Conservation (phyloP, 2,888 invertebrate genomes). For the Cynaeus angustus region DNA sequence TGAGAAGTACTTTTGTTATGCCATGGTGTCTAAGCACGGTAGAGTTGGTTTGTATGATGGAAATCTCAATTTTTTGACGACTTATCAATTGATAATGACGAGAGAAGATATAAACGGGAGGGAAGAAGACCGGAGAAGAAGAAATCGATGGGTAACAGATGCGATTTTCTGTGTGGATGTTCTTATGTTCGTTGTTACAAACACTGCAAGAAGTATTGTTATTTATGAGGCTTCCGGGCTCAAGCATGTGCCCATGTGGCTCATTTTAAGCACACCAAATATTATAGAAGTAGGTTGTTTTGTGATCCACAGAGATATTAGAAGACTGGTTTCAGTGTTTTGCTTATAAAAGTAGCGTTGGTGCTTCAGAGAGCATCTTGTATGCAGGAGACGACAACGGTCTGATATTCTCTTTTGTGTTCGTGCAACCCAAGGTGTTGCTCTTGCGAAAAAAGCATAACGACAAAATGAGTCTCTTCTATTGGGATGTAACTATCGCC, state of each 20-base stretch:
- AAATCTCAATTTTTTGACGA: conserved; percentile 72
- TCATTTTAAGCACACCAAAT: conserved; percentile 75
- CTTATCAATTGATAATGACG: conserved; percentile 74
- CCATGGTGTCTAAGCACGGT: conserved; percentile 76
- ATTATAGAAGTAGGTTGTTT: conserved; percentile 72
- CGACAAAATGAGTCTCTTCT: conserved; percentile 75
- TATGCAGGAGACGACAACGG: conserved; percentile 76
- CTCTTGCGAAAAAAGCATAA: conserved; percentile 74
- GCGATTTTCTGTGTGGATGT: conserved; percentile 76
- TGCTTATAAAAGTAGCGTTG: conserved; percentile 70
- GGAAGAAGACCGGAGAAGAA: conserved; percentile 64
- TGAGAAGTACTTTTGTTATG: conserved; percentile 77
- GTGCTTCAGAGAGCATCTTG: conserved; percentile 67
- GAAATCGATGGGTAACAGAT: conserved; percentile 77
- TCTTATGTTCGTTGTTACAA: conserved; percentile 73
- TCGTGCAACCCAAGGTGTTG: conserved; percentile 73
- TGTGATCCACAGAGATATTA: background rate
- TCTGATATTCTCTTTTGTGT: conserved; percentile 72
- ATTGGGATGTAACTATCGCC: conserved; percentile 74
- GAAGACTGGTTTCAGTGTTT: conserved; percentile 70
- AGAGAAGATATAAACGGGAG: conserved; percentile 72
- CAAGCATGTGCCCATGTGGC: conserved; percentile 75
- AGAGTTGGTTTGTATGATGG: conserved; percentile 77
- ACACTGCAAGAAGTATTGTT: conserved; percentile 76
- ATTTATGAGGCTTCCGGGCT: conserved; percentile 77